Evolutionary conservation across 2,888 invertebrate genomes (phyloP).

Genomic region (Eupeodes luniger): DNA sequence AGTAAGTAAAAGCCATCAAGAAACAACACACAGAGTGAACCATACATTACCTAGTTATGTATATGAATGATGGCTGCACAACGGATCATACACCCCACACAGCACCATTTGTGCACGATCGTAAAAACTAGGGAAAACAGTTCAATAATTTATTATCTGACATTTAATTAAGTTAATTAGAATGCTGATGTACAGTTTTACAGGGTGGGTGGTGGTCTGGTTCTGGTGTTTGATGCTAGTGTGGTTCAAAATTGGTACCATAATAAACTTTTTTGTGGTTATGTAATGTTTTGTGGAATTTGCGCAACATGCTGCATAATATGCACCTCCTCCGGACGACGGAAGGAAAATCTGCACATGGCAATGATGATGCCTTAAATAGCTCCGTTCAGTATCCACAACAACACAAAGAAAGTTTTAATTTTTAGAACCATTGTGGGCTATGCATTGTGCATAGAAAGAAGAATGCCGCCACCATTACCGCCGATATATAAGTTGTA

Average conservation of each 20-base stretch:
- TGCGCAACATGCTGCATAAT: background rate
- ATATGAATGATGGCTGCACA: slow-evolving; percentile 13
- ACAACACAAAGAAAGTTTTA: slow-evolving; percentile 12
- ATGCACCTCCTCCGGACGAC: background rate
- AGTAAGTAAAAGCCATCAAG: background rate
- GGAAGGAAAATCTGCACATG: background rate
- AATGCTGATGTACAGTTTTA: slow-evolving; percentile 16
- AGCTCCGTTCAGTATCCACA: slow-evolving; percentile 1
- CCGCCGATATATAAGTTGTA: too few species aligned
- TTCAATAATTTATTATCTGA: slow-evolving; percentile 34
- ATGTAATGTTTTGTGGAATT: slow-evolving; percentile 3
- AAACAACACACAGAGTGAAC: background rate
- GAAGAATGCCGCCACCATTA: background rate
- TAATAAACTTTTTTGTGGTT: background rate
- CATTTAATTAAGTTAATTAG: slow-evolving; percentile 51
- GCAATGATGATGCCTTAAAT: slow-evolving; percentile 20
- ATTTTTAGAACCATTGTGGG: slow-evolving; percentile 1
- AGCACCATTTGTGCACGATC: background rate
- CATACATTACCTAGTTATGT: background rate
- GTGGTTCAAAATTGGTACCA: too few species aligned
- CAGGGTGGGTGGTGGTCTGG: background rate
- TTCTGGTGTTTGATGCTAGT: too few species aligned
- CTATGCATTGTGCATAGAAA: background rate
- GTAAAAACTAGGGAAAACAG: background rate
- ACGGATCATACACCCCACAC: background rate